Conservation (phyloP, 2,888 invertebrate species). For the Drosophila pseudotakahashii region DNA sequence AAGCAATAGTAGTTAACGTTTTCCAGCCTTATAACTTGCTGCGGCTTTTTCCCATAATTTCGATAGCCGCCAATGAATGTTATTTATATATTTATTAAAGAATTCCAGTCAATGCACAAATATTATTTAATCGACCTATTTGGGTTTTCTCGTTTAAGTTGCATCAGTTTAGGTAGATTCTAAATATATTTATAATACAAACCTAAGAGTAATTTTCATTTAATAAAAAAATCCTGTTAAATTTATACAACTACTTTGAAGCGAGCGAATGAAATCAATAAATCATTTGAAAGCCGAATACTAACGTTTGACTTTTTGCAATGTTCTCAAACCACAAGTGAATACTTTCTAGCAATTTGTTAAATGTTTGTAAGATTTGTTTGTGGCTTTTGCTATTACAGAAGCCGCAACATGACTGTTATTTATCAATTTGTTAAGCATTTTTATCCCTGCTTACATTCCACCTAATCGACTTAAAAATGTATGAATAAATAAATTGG, state of each 20-base stretch:
- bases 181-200: not conserved
- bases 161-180: not conserved
- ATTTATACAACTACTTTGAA: too few species aligned
- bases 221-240: not conserved
- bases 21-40: slow-evolving; percentile 10
- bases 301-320: not conserved
- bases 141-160: not conserved
- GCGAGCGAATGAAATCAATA: not conserved
- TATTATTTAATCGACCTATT: not conserved
- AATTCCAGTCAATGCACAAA: not conserved
- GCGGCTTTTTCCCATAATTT: slow-evolving; percentile 23
- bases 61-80: not conserved
- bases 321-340: not conserved
- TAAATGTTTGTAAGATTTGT: not conserved
- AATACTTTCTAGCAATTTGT: not conserved
- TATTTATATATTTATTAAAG: slow-evolving; percentile 9
- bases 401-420: not conserved
- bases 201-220: not conserved
- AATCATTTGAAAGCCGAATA: not conserved
- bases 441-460: not conserved
- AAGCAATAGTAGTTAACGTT: slow-evolving; percentile 28
- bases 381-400: slow-evolving; percentile 1
- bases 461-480: not conserved
- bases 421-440: not conserved
- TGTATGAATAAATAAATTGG: too few species aligned